Base-by-base conservation (phyloP, 2,888 invertebrate species). In the Drosophila borborema region DNA sequence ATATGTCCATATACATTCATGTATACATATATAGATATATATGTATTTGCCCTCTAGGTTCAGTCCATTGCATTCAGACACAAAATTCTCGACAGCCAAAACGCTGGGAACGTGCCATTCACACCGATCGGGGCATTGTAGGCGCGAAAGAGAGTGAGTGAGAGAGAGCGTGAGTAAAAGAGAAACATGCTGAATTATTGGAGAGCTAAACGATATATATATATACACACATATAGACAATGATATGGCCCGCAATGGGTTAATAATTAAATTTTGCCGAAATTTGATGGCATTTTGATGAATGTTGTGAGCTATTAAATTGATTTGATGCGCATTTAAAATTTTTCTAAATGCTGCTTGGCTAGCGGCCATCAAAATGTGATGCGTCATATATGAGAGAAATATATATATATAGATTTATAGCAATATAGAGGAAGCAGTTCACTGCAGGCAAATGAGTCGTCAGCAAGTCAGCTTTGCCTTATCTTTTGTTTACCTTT, bases 401-500 rank as follows among this genome's bases (percentile, higher is more conserved):
- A 23, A 55, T n/a, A 23, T 28, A 10, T 51, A 8, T 56, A 31
- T 41, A 58, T 23, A 20, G 10, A n/a, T 31, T 14, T n/a, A 12
- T 55, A 23, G n/a, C 9, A 41, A 18, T 23, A 23, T 38, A 5
- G 20, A 38, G 34, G 18, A 10, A 12, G 10, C 0, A 28, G 0
- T 55, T 28, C 41, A 46, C 20, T 43, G 75, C 70, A 62, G 59
- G 58, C 36, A 49, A 76, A 72, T 76, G 76, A 77, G 49, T 72
- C 72, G 61, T 16, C 72, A 12, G 58, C 66, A 40, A 66, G 54
- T 54, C 61, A 43, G 54, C n/a, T 48, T 41, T 60, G 48, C 12
- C 58, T 69, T 77, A 77, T 74, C 77, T 23, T 38, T 9, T 69
- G 64, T 77, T 78, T 69, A 74, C 77, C 68, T 65, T 46, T 68